These are phyloP conservation scores for Dicaeum eximium DNA, from an alignment of 2,113 vertebrate species.

Conservation along the genomic window DNA sequence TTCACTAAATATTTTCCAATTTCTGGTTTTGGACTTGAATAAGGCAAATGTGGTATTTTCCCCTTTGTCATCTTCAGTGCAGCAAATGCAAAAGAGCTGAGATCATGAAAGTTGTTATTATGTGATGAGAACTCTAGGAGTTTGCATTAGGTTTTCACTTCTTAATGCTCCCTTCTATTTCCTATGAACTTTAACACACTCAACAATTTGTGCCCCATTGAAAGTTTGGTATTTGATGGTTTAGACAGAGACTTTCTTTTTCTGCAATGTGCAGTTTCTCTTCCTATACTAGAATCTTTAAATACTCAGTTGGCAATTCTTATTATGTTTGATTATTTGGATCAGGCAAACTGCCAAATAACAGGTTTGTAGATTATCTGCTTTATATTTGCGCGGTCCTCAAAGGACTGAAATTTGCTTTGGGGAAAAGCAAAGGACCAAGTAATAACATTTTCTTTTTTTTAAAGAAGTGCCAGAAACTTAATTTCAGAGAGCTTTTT, in stretches of 20 bases:
- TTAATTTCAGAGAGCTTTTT: slow-evolving; percentile 54
- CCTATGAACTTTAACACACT: neutral
- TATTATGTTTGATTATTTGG: slow-evolving; percentile 35
- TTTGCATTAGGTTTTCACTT: neutral
- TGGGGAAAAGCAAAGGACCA: slow-evolving; percentile 44
- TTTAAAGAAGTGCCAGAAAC: slow-evolving; percentile 37
- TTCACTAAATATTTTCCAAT: neutral
- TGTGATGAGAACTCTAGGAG: neutral
- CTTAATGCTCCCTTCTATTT: neutral
- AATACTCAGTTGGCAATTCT: neutral
- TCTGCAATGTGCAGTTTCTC: neutral
- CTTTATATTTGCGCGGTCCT: slow-evolving; percentile 33
- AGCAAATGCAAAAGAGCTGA: neutral
- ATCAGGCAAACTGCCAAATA: slow-evolving; percentile 36
- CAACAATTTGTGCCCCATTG: neutral
- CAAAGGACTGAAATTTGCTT: slow-evolving; percentile 56
- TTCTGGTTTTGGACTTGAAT: neutral
- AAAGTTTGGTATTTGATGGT: neutral
- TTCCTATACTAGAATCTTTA: slow-evolving; percentile 1
- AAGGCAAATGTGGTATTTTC: neutral
- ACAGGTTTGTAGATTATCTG: slow-evolving; percentile 50
- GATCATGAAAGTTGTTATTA: neutral
- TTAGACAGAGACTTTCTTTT: neutral
- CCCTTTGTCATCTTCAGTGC: neutral
- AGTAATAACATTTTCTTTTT: slow-evolving; percentile 41